Conservation (phyloP, 2,888 invertebrate species). For the Rhaphigaster nebulosa region DNA sequence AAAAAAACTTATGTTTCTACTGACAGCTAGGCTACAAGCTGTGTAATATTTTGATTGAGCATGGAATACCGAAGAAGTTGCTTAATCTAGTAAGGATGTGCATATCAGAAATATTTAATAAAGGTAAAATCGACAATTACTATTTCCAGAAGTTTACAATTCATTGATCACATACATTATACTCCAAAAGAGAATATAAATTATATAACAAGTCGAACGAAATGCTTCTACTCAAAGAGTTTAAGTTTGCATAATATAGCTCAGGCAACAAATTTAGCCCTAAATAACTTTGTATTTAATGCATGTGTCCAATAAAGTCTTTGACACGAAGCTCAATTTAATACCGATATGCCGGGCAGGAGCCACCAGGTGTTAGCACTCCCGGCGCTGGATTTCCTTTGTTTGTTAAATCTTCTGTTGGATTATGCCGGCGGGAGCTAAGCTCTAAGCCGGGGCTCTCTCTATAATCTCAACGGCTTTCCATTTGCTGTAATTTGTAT, state of each 20-base stretch:
- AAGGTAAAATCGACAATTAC: not conserved
- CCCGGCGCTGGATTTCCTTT: conserved; percentile 38
- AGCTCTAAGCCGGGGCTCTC: conserved; percentile 23
- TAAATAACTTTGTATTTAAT: not conserved
- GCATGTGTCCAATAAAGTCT: conserved; percentile 5
- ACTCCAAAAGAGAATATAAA: not conserved
- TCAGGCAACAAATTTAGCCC: not conserved
- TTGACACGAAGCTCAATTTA: conserved; percentile 8
- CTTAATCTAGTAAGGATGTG: too few species aligned
- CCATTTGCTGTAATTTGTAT: conserved; percentile 48
- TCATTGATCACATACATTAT: not conserved
- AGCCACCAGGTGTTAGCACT: conserved; percentile 38
- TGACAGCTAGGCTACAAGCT: too few species aligned
- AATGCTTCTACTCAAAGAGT: not conserved
- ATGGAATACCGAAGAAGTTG: too few species aligned
- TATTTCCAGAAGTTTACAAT: not conserved
- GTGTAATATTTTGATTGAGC: too few species aligned
- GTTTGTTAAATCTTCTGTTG: conserved; percentile 51
- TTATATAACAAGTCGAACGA: not conserved
- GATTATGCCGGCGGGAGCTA: conserved; percentile 26
- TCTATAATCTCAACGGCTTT: conserved; percentile 46
- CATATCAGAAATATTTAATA: not conserved
- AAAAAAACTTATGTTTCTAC: too few species aligned
- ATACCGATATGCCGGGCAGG: not conserved
- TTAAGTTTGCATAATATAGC: not conserved